Base-by-base conservation (phyloP, 2,888 invertebrate genomes). In the Nemurella pictetii region DNA sequence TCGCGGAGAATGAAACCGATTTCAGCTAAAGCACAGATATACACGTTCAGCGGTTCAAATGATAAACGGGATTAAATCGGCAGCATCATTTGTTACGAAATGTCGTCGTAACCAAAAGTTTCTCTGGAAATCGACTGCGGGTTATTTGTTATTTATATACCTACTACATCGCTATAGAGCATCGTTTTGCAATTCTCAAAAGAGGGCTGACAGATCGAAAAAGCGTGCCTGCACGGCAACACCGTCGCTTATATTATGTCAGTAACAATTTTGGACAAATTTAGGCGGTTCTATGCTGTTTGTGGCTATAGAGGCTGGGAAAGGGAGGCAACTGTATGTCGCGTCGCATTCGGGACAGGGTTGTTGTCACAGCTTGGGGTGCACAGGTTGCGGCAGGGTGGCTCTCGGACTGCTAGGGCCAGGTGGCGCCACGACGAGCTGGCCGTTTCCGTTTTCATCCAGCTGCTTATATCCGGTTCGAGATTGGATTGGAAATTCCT, bases 401-500 rank as follows among this genome's bases (percentile, higher is more conserved):
- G 25, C 75, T 75, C 27, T 75, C 27, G 29, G 25, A 75, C 29
- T 7, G 75, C 25, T n/a, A 28, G 55, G 28, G 72, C 82, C 82
- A 82, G 82, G 82, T 82, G 82, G 82, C 82, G 82, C 78, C 28
- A 55, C 15, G n/a, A n/a, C 30, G 30, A 78, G 29, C 30, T 78
- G n/a, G 30, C 75, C 4, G 78, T 29, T 78, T 30, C 29, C 78
- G 78, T 78, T 29, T 25, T 15, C 78, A 27, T 30, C 28, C 30
- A 78, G 28, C 78, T 55, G 55, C 78, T 82, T 55, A 82, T 82
- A 82, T 82, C 82, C 82, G 55, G 82, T 20, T 26, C 72, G 27
- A 82, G 82, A 82, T 82, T 55, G 55, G 82, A 82, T 82, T 55
- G 82, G 55, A 82, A 82, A 82, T 82, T 82, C 72, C 73, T 82